Percentiles rank a stretch among this genome's conserved stretches.
phyloP scores from a whole-genome alignment of 1,140 invertebrate genomes.

The Conus ventricosus region DNA sequence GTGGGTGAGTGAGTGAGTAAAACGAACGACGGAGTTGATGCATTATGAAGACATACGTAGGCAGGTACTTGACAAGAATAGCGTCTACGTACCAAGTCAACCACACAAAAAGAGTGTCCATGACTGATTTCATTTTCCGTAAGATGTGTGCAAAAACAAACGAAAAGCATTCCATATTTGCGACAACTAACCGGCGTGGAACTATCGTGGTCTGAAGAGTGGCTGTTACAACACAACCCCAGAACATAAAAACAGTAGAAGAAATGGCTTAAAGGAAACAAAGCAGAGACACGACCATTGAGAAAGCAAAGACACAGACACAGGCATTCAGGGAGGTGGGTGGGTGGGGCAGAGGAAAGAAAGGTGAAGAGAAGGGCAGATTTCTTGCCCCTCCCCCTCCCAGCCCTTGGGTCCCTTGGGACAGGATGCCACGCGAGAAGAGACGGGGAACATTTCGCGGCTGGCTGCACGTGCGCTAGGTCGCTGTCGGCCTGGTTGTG shows the following conservation, averaged over 20 bases:
- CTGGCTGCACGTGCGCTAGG: not conserved
- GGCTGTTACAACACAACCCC: too few relatives aligned
- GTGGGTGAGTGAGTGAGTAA: too few relatives aligned
- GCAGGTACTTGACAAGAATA: too few relatives aligned
- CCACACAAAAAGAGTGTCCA: too few relatives aligned
- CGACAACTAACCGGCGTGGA: too few relatives aligned
- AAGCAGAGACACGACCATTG: not conserved
- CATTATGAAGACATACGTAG: too few relatives aligned
- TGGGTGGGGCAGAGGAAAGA: not conserved
- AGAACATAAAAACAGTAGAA: not conserved
- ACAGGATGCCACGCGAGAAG: conserved; percentile 11
- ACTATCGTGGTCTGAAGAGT: too few relatives aligned
- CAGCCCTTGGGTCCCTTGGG: not conserved
- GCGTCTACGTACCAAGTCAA: too few relatives aligned
- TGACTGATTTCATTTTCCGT: not conserved
- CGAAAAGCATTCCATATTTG: not conserved
- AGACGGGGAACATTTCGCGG: conserved; percentile 8
- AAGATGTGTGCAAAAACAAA: not conserved
- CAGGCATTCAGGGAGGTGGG: not conserved
- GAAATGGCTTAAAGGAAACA: not conserved
- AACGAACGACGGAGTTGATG: too few relatives aligned
- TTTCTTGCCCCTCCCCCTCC: too few relatives aligned
- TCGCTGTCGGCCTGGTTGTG: not conserved
- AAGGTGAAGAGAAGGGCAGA: too few relatives aligned
- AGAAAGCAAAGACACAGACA: not conserved